phyloP scores from a whole-genome alignment of 2,797 vertebrate genomes.

The Enteromius radiatus region DNA sequence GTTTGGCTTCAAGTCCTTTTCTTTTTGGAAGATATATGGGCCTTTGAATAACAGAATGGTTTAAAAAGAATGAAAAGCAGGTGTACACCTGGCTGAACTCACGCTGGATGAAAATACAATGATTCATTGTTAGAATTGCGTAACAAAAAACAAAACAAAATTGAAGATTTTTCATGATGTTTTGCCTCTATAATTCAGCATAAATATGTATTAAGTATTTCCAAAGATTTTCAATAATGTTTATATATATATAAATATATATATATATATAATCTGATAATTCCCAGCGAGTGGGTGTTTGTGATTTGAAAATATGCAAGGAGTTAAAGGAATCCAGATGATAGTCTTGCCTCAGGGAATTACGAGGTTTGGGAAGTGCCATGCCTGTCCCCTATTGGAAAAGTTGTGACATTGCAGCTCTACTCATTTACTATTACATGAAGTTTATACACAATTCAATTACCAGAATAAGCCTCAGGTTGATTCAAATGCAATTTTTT shows the following conservation, averaged over 20 bases:
- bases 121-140: conserved; percentile 35
- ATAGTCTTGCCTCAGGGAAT: conserved; percentile 64
- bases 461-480: conserved; percentile 58
- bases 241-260: conserved; percentile 16
- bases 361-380: conserved; percentile 51
- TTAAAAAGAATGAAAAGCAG: conserved; percentile 51
- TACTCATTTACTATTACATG: not conserved
- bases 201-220: conserved; percentile 60
- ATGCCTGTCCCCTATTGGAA: conserved; percentile 62
- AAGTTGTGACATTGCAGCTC: conserved; percentile 41
- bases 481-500: conserved; percentile 38
- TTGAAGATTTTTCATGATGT: conserved; percentile 32
- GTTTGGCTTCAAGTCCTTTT: conserved; percentile 42
- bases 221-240: conserved; percentile 62
- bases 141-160: conserved; percentile 31
- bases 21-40: conserved; percentile 30
- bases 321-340: conserved; percentile 56
- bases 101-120: conserved; percentile 35
- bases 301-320: conserved; percentile 55
- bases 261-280: conserved; percentile 33
- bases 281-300: conserved; percentile 50
- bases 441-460: conserved; percentile 27
- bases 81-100: conserved; percentile 49
- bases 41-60: conserved; percentile 39
- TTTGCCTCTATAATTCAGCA: conserved; percentile 58